phyloP scores from a whole-genome alignment of 2,113 vertebrate species.

The Hassar affinis region DNA sequence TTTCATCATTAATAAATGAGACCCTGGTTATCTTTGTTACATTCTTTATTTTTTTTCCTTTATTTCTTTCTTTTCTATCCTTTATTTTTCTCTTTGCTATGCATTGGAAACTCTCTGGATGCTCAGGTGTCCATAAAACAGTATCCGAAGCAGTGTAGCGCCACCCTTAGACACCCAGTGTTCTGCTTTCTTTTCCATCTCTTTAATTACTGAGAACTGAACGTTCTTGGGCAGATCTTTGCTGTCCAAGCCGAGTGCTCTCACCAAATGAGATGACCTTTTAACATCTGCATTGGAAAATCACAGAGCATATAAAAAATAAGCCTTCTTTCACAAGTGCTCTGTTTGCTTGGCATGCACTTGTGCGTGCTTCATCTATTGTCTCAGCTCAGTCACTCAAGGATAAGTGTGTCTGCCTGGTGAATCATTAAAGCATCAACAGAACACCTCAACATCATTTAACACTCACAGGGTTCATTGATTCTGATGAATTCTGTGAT shows the following conservation, averaged over 20 bases:
- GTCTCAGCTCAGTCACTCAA: background rate
- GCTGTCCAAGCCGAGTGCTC: background rate
- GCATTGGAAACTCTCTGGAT: background rate
- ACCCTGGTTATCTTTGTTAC: no score
- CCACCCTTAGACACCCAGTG: background rate
- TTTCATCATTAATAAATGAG: background rate
- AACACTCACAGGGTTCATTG: background rate
- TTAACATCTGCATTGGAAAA: constrained; percentile 25
- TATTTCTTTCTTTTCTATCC: no score
- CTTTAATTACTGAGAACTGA: constrained; percentile 20
- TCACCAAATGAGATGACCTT: background rate
- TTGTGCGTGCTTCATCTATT: background rate
- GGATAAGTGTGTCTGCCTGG: background rate
- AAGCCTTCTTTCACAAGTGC: background rate
- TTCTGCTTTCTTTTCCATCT: background rate
- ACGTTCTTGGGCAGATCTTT: constrained; percentile 8
- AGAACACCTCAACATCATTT: background rate
- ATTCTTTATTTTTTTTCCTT: no score
- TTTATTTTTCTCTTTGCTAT: no score
- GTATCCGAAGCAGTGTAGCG: background rate
- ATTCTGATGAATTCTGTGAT: constrained; percentile 3
- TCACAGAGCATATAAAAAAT: background rate
- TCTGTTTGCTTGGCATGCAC: background rate
- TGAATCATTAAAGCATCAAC: background rate
- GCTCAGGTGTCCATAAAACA: no score